These are phyloP conservation scores for Podarcis raffonei DNA, from an alignment of 2,113 vertebrate species.

Conservation along the genomic window DNA sequence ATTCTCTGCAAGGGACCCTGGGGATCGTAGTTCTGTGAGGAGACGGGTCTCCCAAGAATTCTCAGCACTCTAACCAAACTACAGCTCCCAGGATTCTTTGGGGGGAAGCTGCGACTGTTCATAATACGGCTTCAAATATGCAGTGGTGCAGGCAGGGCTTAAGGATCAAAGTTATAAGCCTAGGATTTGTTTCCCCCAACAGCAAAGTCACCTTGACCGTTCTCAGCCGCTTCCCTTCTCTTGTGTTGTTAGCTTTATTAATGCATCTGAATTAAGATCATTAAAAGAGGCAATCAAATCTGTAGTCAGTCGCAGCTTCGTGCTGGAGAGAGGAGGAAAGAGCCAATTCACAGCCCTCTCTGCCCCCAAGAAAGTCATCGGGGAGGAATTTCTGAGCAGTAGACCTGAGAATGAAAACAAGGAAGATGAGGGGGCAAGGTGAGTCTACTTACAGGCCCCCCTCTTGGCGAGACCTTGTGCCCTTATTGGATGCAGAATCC, in stretches of 20 bases:
- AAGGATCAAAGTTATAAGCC: background rate
- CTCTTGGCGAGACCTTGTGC: background rate
- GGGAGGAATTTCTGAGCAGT: background rate
- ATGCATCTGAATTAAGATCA: constrained; percentile 12
- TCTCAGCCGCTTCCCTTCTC: background rate
- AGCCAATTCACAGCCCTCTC: background rate
- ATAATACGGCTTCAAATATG: no score
- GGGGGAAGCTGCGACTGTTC: no score
- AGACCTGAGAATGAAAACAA: background rate
- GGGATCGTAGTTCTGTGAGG: no score
- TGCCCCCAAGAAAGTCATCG: background rate
- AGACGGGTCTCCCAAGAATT: no score
- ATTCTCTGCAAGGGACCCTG: no score
- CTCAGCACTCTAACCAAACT: no score
- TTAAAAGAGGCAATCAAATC: constrained; percentile 12
- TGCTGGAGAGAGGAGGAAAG: background rate
- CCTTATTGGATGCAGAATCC: background rate
- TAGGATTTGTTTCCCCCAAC: background rate
- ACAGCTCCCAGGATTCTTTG: no score
- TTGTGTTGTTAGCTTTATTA: constrained; percentile 9
- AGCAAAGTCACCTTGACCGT: background rate
- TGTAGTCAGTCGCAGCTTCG: background rate
- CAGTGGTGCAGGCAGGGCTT: no score
- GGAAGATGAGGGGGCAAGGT: background rate
- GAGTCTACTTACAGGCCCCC: background rate